Base-by-base conservation (phyloP, 2,888 invertebrate species). In the Diachrysia chrysitis region DNA sequence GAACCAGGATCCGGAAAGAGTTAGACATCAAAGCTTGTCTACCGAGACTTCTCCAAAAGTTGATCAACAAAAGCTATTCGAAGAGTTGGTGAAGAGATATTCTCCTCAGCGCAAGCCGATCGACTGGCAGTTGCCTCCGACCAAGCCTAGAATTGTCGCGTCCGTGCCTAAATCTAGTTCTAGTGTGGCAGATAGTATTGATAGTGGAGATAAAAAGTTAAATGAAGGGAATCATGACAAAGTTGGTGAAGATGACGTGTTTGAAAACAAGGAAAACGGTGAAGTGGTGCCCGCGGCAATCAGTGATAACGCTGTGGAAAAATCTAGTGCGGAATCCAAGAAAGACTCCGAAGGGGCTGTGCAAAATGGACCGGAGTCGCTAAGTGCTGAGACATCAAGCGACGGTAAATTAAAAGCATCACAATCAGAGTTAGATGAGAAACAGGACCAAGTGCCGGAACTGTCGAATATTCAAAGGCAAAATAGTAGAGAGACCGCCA, bases 101-200 rank as follows among this genome's bases (percentile, higher is more conserved):
- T 95, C 95, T 17, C 95, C 95, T 14, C 94, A 94, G 71, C 91
- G 94, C 55, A 95, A 95, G 72, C 94, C 94, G 14, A 78, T 95
- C 16, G 91, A 95, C 83, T 94, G 95, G 94, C 92, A 89, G 63
- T 85, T 95, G 76, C 95, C 95, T 25, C 94, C 95, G 2, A 95
- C 95, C 10, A 91, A 90, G 75, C 94, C 95, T 2, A 89, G 91
- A 76, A 90, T 95, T n/a, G 90, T 95, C 35, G 93, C 89, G 58
- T 93, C 93, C 16, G 92, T 95, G 63, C 93, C 93, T 17, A 95
- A 95, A 83, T 92, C 94, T 42, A 89, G 85, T 66, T 92, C 92
- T 42, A 91, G 91, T 83, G 86, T 79, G 37, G 86, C 87, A 54
- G 93, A 91, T 67, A 91, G 90, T 75, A 67, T 88, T 64, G 90